Evolutionary conservation across 2,888 invertebrate species (phyloP).

Genomic region (Trichopria drosophilae): DNA sequence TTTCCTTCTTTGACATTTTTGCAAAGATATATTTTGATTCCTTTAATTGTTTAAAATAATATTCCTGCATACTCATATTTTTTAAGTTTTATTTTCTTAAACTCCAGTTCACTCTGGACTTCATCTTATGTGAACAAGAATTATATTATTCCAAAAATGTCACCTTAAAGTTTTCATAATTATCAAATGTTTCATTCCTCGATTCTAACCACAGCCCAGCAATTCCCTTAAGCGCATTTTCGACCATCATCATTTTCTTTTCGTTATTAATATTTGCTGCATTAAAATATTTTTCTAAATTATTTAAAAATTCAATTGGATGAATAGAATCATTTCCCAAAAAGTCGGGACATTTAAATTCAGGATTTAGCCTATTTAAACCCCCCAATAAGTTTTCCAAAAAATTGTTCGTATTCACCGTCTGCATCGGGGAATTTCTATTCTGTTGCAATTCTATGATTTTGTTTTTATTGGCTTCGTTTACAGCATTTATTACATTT

Average conservation of each 20-base stretch:
- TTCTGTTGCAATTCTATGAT: too few relatives aligned
- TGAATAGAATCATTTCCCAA: too few relatives aligned
- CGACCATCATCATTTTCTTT: not conserved
- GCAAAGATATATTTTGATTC: constrained; percentile 1
- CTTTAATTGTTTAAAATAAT: constrained; percentile 2
- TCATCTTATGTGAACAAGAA: not conserved
- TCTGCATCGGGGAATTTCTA: too few relatives aligned
- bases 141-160: constrained; percentile 2
- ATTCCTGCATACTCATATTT: not conserved
- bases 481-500: too few relatives aligned
- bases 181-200: not conserved
- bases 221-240: not conserved
- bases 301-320: too few relatives aligned
- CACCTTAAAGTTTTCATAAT: not conserved
- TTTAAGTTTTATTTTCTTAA: not conserved
- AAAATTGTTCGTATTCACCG: too few relatives aligned
- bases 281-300: constrained; percentile 7
- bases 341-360: too few relatives aligned
- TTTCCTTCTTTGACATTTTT: not conserved
- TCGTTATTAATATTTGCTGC: not conserved
- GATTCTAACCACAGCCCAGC: constrained; percentile 1
- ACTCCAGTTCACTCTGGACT: not conserved
- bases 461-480: too few relatives aligned
- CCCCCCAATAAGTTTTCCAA: too few relatives aligned
- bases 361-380: too few relatives aligned